These are phyloP conservation scores for Sebastes itinus DNA, from an alignment of 2,797 vertebrate species.

Conservation along the genomic window DNA sequence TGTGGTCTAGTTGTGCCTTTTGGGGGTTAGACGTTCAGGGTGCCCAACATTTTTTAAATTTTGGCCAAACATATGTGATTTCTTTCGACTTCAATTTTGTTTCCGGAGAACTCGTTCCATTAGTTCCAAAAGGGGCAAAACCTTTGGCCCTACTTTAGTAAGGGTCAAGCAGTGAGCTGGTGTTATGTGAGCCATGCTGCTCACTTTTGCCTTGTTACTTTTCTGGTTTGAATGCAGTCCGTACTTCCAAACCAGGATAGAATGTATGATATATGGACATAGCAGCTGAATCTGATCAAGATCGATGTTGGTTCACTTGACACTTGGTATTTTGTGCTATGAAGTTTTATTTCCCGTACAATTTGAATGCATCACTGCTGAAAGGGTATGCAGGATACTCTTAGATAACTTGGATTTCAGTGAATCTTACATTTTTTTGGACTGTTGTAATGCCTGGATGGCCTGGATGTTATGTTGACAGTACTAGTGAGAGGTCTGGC, in stretches of 20 bases:
- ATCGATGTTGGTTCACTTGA: neutral
- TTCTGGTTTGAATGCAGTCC: neutral
- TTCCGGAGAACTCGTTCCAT: too few species aligned
- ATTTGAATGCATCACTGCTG: neutral
- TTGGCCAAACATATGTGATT: too few species aligned
- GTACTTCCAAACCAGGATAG: neutral
- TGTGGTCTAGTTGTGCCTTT: too few species aligned
- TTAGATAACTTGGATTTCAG: neutral
- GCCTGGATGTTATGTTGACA: neutral
- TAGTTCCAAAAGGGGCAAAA: too few species aligned
- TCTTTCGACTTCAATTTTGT: too few species aligned
- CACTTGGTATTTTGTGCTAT: too few species aligned
- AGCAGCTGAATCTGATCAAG: neutral
- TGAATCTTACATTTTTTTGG: neutral
- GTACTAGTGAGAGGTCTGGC: neutral
- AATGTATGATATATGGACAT: neutral
- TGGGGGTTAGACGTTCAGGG: too few species aligned
- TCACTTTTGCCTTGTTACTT: neutral
- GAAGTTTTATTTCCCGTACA: neutral
- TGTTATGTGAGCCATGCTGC: too few species aligned
- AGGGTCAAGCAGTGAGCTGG: too few species aligned
- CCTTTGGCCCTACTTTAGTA: too few species aligned
- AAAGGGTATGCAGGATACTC: neutral
- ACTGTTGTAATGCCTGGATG: neutral
- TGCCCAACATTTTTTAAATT: too few species aligned